phyloP scores from a whole-genome alignment of 2,888 invertebrate genomes.

The Andrena flavipes region DNA sequence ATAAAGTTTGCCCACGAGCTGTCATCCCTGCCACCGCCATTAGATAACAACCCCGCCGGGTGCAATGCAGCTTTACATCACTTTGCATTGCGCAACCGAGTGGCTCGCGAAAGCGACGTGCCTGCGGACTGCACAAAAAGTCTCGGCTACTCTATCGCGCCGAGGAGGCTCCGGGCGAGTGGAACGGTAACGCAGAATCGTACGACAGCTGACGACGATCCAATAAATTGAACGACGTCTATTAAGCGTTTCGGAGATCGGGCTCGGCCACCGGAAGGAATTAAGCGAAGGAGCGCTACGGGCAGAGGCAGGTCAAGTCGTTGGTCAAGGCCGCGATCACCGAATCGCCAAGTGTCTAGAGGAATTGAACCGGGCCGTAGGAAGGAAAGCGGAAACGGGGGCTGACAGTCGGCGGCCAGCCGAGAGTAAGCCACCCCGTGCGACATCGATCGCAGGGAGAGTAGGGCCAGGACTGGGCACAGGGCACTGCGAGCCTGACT shows the following conservation, averaged over 20 bases:
- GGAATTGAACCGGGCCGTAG: constrained; percentile 1
- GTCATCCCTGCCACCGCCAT: constrained; percentile 7
- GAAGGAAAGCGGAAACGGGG: constrained; percentile 3
- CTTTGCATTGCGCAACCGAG: constrained; percentile 16
- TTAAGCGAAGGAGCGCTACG: neutral
- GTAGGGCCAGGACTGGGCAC: neutral
- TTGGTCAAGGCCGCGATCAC: constrained; percentile 58
- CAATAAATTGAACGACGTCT: constrained; percentile 5
- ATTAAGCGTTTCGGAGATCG: constrained; percentile 4
- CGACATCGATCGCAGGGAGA: constrained; percentile 43
- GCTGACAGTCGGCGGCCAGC: constrained; percentile 7
- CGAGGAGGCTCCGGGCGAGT: neutral
- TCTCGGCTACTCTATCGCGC: neutral
- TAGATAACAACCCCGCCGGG: neutral
- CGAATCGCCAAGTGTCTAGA: neutral
- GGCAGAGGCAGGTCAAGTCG: constrained; percentile 22
- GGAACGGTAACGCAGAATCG: neutral
- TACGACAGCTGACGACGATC: neutral
- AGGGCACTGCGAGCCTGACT: too few species aligned
- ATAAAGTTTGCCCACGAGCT: neutral
- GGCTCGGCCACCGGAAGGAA: neutral
- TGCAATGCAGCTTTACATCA: constrained; percentile 5
- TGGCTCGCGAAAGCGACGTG: neutral
- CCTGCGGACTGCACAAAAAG: neutral
- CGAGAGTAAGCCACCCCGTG: constrained; percentile 44